Conservation (phyloP, 2,888 invertebrate genomes). For the Rugalucina vietnamica region DNA sequence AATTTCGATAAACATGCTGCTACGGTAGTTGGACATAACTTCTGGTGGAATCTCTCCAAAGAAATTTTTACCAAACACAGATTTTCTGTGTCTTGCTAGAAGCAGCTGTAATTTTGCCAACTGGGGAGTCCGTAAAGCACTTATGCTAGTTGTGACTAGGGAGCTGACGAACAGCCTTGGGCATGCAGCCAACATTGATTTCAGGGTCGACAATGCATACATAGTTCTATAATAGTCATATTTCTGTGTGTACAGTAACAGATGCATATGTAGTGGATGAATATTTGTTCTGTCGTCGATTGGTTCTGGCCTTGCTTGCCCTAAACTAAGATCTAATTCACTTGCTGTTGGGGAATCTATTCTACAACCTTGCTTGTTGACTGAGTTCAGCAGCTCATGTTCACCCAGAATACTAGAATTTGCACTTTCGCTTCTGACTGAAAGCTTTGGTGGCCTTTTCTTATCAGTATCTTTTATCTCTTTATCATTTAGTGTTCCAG, state of each 20-base stretch:
- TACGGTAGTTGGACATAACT: constrained; percentile 89
- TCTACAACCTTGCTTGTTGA: constrained; percentile 70
- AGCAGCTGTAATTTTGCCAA: constrained; percentile 86
- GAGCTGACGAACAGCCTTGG: constrained; percentile 90
- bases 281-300: constrained; percentile 83
- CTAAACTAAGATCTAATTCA: constrained; percentile 68
- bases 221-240: constrained; percentile 91
- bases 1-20: constrained; percentile 92
- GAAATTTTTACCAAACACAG: constrained; percentile 88
- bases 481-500: constrained; percentile 84
- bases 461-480: not conserved
- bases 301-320: not conserved
- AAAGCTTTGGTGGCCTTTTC: not conserved
- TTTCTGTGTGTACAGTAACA: constrained; percentile 91
- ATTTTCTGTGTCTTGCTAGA: constrained; percentile 91
- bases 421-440: constrained; percentile 45
- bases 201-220: constrained; percentile 90
- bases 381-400: constrained; percentile 72
- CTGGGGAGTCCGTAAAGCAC: constrained; percentile 83
- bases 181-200: constrained; percentile 89
- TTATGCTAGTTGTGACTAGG: constrained; percentile 90
- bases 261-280: constrained; percentile 92
- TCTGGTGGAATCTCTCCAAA: constrained; percentile 85
- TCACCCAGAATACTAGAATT: constrained; percentile 69
- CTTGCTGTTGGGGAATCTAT: constrained; percentile 76